A percentile compares a stretch with the other conserved stretches of the same genome.
Evolutionary conservation across 2,113 vertebrate species (phyloP).

Genomic region (Noctilio leporinus): DNA sequence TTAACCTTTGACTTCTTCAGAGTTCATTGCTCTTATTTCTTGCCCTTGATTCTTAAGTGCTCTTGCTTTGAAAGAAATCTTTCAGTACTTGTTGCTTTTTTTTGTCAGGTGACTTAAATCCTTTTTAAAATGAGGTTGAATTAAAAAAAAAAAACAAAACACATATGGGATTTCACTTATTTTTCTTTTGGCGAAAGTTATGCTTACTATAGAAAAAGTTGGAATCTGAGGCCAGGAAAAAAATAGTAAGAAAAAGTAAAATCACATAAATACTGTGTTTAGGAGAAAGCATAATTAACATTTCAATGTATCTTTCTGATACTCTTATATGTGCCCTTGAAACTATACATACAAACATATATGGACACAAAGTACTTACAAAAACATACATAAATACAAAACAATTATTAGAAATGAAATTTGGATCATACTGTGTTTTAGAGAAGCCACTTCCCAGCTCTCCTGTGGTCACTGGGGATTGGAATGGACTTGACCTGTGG

Average conservation of each 20-base stretch:
- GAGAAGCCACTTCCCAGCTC: neutral
- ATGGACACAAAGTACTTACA: neutral
- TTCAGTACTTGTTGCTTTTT: neutral
- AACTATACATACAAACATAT: neutral
- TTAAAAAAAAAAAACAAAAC: neutral
- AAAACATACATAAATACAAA: neutral
- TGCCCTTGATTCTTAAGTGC: neutral
- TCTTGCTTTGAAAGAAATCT: neutral
- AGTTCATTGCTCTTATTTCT: neutral
- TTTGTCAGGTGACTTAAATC: neutral
- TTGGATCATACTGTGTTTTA: neutral
- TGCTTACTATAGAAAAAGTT: conserved; percentile 19
- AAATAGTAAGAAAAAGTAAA: neutral
- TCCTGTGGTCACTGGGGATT: neutral
- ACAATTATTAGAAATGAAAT: neutral
- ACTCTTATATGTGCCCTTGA: neutral
- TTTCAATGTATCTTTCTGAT: neutral
- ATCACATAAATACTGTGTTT: neutral
- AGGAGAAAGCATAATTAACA: neutral
- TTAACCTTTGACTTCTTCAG: neutral
- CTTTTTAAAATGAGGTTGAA: neutral
- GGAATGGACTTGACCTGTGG: neutral
- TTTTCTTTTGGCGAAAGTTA: neutral
- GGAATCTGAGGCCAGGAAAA: neutral
- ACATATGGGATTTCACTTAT: neutral